phyloP scores from a whole-genome alignment of 2,797 vertebrate genomes.

The Fundulus diaphanus region DNA sequence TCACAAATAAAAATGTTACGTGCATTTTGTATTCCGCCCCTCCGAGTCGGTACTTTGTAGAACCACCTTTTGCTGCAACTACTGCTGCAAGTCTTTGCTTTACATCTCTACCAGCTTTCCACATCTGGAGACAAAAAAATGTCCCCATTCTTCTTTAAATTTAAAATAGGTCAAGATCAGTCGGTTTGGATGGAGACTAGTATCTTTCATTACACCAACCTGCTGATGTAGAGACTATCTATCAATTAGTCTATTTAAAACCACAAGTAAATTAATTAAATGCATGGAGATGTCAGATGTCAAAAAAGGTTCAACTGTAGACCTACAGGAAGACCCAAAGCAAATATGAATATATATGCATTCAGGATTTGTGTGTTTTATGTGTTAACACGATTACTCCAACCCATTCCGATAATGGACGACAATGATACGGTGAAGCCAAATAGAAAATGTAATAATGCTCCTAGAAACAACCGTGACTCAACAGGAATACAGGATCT shows the following conservation, averaged over 20 bases:
- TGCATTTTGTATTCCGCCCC: too few relatives aligned
- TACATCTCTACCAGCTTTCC: too few relatives aligned
- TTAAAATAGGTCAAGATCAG: too few relatives aligned
- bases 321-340: constrained; percentile 3
- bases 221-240: constrained; percentile 23
- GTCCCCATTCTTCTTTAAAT: too few relatives aligned
- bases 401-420: constrained; percentile 14
- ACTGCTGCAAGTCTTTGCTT: too few relatives aligned
- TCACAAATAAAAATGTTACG: too few relatives aligned
- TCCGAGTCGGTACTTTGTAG: too few relatives aligned
- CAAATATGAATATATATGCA: constrained; percentile 11
- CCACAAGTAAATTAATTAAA: constrained; percentile 14
- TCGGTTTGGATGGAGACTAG: too few relatives aligned
- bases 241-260: constrained; percentile 1
- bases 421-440: constrained; percentile 13
- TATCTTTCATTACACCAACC: constrained; percentile 15
- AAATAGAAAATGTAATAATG: constrained; percentile 34
- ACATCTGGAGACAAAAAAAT: too few relatives aligned
- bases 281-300: constrained; percentile 4
- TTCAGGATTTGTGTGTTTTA: constrained; percentile 8
- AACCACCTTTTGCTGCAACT: too few relatives aligned
- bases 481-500: background rate
- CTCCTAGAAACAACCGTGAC: constrained; percentile 23
- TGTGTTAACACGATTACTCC: constrained; percentile 9
- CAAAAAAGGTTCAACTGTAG: constrained; percentile 16